A percentile compares a stretch with the other conserved stretches of the same genome.
Conservation (phyloP, 2,113 vertebrate species). For the Serilophus lunatus region DNA sequence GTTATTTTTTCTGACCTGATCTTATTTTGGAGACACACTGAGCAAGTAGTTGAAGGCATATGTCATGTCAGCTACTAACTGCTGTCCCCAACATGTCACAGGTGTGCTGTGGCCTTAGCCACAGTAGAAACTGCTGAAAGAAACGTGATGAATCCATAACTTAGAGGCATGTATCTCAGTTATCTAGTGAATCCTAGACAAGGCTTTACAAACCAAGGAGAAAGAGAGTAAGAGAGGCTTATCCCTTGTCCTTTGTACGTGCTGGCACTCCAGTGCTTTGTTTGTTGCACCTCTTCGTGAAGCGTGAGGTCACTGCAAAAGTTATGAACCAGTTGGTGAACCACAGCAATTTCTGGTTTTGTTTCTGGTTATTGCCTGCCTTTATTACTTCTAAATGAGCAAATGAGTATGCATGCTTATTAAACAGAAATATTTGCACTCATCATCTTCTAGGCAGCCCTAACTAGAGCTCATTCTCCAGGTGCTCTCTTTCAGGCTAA, state of each 20-base stretch:
- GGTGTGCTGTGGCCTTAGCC: neutral
- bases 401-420: neutral
- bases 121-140: neutral
- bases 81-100: neutral
- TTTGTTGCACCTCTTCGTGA: neutral
- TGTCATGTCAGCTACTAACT: neutral
- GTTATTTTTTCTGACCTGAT: constrained; percentile 18
- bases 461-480: neutral
- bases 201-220: neutral
- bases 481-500: neutral
- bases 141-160: neutral
- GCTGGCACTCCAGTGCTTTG: neutral
- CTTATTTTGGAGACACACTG: constrained; percentile 9
- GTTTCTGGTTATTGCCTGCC: constrained; percentile 21
- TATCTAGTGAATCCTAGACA: neutral
- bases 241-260: neutral
- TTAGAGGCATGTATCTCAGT: neutral
- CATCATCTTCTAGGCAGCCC: neutral
- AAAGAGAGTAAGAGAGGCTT: neutral
- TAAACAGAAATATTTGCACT: constrained; percentile 8
- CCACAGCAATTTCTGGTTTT: neutral
- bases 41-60: neutral
- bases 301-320: constrained; percentile 27
- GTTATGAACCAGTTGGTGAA: neutral
- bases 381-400: constrained; percentile 37